Base-by-base conservation (phyloP, 2,888 invertebrate genomes). In the Glaucopsyche alexis region DNA sequence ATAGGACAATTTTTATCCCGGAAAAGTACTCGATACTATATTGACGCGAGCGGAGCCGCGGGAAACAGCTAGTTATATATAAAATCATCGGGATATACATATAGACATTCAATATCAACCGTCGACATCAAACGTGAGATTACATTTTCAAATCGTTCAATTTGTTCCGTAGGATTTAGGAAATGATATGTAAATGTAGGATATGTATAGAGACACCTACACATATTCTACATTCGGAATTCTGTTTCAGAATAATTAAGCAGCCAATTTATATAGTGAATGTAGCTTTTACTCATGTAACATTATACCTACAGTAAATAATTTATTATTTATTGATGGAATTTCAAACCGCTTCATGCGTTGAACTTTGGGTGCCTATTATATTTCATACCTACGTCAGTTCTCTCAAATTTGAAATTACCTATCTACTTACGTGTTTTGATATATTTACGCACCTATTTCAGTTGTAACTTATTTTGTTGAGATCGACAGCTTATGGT, bases 1-100 rank as follows among this genome's bases (percentile, higher is more conserved):
- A n/a, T n/a, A n/a, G n/a, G n/a, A n/a, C n/a, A n/a, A n/a, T n/a
- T n/a, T n/a, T n/a, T n/a, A n/a, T n/a, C n/a, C n/a, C n/a, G n/a
- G n/a, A n/a, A n/a, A n/a, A n/a, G n/a, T n/a, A n/a, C n/a, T n/a
- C n/a, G n/a, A n/a, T n/a, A n/a, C n/a, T n/a, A n/a, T n/a, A n/a
- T n/a, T n/a, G n/a, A n/a, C n/a, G n/a, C n/a, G n/a, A n/a, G n/a
- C n/a, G n/a, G n/a, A n/a, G n/a, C n/a, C n/a, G n/a, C n/a, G n/a
- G n/a, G n/a, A n/a, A n/a, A n/a, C n/a, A n/a, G n/a, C 66, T 70
- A 52, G n/a, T 29, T 70, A 47, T 47, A 13, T 47, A 47, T 47
- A 47, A 47, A 47, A 47, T 47, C 42, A 47, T 47, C 47, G 4
- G 11, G 47, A 47, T 47, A 47, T 55, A 29, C 4, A 29, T 29